A percentile compares a stretch with the other conserved stretches of the same genome.
These are phyloP conservation scores for Anthophora plumipes DNA, from an alignment of 2,888 invertebrate genomes.

Conservation along the genomic window DNA sequence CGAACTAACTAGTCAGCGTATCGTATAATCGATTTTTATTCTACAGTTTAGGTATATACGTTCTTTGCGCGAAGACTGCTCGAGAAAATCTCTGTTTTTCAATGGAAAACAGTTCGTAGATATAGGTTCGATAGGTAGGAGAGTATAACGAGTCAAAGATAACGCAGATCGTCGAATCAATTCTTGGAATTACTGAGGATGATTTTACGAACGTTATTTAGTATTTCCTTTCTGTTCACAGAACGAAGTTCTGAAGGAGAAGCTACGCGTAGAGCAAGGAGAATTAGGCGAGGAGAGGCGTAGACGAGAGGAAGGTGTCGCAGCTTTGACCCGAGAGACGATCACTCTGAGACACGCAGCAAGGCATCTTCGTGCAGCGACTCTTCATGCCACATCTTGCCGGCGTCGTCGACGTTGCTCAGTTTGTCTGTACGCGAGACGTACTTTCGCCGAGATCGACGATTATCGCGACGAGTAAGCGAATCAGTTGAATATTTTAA, in stretches of 20 bases:
- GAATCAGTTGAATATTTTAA: no score
- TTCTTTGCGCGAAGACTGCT: no score
- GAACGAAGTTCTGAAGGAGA: slow-evolving; percentile 87
- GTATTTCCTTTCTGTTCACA: slow-evolving; percentile 74
- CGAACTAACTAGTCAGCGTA: no score
- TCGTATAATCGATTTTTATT: no score
- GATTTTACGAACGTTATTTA: no score
- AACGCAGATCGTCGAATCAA: no score
- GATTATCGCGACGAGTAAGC: slow-evolving; percentile 85
- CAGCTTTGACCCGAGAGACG: slow-evolving; percentile 84
- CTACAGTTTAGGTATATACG: no score
- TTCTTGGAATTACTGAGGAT: no score
- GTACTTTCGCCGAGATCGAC: slow-evolving; percentile 86
- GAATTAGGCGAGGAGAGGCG: slow-evolving; percentile 85
- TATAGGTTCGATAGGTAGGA: no score
- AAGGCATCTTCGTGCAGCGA: slow-evolving; percentile 83
- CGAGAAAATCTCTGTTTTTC: no score
- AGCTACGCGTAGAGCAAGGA: slow-evolving; percentile 85
- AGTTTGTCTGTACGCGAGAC: slow-evolving; percentile 87
- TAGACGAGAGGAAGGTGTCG: slow-evolving; percentile 83
- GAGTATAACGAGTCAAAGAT: no score
- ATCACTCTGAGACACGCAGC: slow-evolving; percentile 85
- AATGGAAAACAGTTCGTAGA: no score
- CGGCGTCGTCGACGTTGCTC: slow-evolving; percentile 86
- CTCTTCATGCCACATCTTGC: slow-evolving; percentile 82